Base-by-base conservation (phyloP, 2,888 invertebrate genomes). In the Tinea pellionella region DNA sequence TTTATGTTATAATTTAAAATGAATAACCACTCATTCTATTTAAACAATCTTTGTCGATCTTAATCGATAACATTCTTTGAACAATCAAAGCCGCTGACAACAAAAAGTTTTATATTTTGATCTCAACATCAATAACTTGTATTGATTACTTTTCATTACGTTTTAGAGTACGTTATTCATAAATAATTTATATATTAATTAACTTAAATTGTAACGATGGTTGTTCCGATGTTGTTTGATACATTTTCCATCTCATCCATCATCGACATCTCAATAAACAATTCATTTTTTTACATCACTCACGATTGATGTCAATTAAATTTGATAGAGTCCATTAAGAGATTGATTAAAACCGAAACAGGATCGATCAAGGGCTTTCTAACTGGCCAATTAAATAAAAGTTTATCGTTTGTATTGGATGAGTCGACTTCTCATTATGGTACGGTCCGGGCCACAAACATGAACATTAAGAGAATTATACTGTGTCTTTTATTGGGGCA, bases 231-330 rank as follows among this genome's bases (percentile, higher is more conserved):
- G 59, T 30, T 18, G 47, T 32, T 57, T 41, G 43, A 59, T 58
- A 58, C 55, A 58, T 59, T 59, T 59, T 19, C 19, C 24, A 37
- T 24, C 29, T 8, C 43, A 59, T 59, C 59, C 59, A 59, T 59
- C 59, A 59, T 59, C 59, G 13, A 63, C 61, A 61, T 60, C 63
- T 67, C 65, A 67, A 68, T 68, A 68, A 67, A 65, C 65, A 64
- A 64, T 65, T 65, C 63, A 63, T 65, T 72, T 77, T 24, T 74
- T 74, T 68, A 73, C 68, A 67, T 71, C 66, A 69, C 69, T 72
- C 72, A 70, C 66, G 66, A 75, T 74, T 74, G 77, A 79, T 73
- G 79, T 78, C 81, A 80, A 81, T 83, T 81, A 82, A 80, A 74
- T 76, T 78, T 77, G 77, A 81, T 78, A 75, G 73, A 73, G 74